These are phyloP conservation scores for Chymomyza procnemis DNA, from an alignment of 2,888 invertebrate genomes.

Conservation along the genomic window DNA sequence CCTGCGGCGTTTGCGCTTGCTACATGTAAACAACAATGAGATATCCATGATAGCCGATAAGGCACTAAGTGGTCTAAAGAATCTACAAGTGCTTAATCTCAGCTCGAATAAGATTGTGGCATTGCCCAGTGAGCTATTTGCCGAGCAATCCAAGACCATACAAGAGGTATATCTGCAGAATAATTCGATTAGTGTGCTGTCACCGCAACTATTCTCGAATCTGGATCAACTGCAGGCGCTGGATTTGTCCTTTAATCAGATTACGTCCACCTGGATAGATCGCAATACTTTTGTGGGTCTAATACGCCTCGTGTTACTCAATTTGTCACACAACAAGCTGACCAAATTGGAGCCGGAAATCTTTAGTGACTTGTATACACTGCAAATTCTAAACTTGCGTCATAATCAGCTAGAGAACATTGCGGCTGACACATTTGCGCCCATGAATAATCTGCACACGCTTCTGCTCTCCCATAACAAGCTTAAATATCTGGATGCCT, in stretches of 20 bases:
- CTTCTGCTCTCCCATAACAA: constrained; percentile 91
- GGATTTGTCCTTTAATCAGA: constrained; percentile 91
- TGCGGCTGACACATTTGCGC: constrained; percentile 91
- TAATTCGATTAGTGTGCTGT: constrained; percentile 91
- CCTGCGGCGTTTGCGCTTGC: constrained; percentile 86
- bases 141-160: constrained; percentile 87
- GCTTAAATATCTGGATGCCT: constrained; percentile 90
- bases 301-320: constrained; percentile 91
- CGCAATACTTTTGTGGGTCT: constrained; percentile 91
- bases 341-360: constrained; percentile 89
- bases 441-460: constrained; percentile 95
- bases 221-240: constrained; percentile 88
- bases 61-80: constrained; percentile 88
- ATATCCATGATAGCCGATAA: constrained; percentile 92
- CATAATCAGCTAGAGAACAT: constrained; percentile 90
- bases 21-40: constrained; percentile 92
- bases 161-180: constrained; percentile 94
- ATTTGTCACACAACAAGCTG: constrained; percentile 91
- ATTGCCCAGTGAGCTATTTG: constrained; percentile 90
- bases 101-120: constrained; percentile 94
- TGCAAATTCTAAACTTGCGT: constrained; percentile 91
- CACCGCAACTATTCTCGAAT: constrained; percentile 91
- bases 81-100: constrained; percentile 90
- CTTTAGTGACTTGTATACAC: constrained; percentile 90
- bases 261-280: constrained; percentile 92